Evolutionary conservation across 2,888 invertebrate species (phyloP).

Genomic region (Chloroclysta siterata): DNA sequence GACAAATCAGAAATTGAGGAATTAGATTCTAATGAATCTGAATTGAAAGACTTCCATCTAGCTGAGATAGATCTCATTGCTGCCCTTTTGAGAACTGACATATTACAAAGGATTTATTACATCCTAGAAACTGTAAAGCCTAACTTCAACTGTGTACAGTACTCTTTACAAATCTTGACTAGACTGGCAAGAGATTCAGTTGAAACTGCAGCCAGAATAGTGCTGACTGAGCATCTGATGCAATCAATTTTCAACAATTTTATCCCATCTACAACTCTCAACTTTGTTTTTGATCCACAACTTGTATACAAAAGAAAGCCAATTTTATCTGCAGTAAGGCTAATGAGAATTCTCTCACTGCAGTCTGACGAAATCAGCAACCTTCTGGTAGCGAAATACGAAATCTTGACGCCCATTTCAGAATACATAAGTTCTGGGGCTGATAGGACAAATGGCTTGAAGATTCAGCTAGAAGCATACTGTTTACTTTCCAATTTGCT

Average conservation of each 20-base stretch:
- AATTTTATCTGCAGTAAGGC: conserved; percentile 88
- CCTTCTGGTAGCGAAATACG: conserved; percentile 80
- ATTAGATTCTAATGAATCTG: conserved; percentile 81
- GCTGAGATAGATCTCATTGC: conserved; percentile 92
- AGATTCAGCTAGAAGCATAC: conserved; percentile 87
- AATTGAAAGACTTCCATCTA: conserved; percentile 94
- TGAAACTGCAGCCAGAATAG: conserved; percentile 86
- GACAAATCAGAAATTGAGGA: conserved; percentile 83
- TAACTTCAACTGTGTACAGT: conserved; percentile 88
- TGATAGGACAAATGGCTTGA: conserved; percentile 79
- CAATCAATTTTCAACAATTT: conserved; percentile 85
- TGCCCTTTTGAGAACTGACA: conserved; percentile 89
- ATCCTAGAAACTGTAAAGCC: conserved; percentile 89
- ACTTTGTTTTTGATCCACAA: conserved; percentile 68
- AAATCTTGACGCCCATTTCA: conserved; percentile 81
- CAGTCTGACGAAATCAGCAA: conserved; percentile 84
- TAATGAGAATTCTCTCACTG: conserved; percentile 89
- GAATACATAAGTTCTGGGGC: conserved; percentile 83
- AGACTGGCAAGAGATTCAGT: conserved; percentile 91
- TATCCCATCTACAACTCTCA: conserved; percentile 74
- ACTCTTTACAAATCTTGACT: conserved; percentile 91
- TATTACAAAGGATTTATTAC: conserved; percentile 90
- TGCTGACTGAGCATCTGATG: conserved; percentile 87
- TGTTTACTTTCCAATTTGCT: conserved; percentile 84
- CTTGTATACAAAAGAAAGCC: conserved; percentile 87